A percentile compares a stretch with the other conserved stretches of the same genome.
phyloP scores from a whole-genome alignment of 2,888 invertebrate genomes.

The Terebella lapidaria region DNA sequence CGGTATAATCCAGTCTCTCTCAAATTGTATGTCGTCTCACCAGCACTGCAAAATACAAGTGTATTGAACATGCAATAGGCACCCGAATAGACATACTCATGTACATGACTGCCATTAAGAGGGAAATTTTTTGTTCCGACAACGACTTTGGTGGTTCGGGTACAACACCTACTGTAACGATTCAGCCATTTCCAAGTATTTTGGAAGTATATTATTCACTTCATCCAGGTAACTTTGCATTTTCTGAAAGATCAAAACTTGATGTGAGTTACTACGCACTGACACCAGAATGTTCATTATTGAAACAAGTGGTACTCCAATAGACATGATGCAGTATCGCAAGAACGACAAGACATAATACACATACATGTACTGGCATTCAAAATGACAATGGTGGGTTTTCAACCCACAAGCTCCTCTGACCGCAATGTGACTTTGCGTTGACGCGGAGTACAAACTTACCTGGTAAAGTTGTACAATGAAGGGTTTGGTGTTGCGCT shows the following conservation, averaged over 20 bases:
- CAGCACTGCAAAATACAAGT: conserved; percentile 60
- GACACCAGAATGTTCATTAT: too few relatives aligned
- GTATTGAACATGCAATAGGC: background rate
- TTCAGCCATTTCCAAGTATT: conserved; percentile 62
- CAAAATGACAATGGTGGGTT: too few relatives aligned
- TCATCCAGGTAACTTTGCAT: conserved; percentile 73
- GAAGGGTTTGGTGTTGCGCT: conserved; percentile 63
- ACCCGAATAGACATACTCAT: too few relatives aligned
- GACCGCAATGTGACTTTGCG: conserved; percentile 71
- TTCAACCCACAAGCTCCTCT: too few relatives aligned
- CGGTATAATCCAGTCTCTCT: conserved; percentile 78
- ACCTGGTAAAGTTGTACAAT: conserved; percentile 75
- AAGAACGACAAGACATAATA: too few relatives aligned
- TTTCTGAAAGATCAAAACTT: conserved; percentile 53
- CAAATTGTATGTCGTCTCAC: conserved; percentile 84
- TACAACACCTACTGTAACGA: conserved; percentile 59
- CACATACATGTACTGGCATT: too few relatives aligned
- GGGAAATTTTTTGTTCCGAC: too few relatives aligned
- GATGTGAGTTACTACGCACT: too few relatives aligned
- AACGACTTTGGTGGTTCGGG: too few relatives aligned
- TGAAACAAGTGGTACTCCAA: too few relatives aligned
- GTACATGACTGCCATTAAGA: too few relatives aligned
- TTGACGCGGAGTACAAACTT: conserved; percentile 54
- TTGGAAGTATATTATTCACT: conserved; percentile 60
- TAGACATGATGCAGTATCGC: too few relatives aligned